Conservation (phyloP, 2,113 vertebrate species). For the Toxotes jaculatrix region DNA sequence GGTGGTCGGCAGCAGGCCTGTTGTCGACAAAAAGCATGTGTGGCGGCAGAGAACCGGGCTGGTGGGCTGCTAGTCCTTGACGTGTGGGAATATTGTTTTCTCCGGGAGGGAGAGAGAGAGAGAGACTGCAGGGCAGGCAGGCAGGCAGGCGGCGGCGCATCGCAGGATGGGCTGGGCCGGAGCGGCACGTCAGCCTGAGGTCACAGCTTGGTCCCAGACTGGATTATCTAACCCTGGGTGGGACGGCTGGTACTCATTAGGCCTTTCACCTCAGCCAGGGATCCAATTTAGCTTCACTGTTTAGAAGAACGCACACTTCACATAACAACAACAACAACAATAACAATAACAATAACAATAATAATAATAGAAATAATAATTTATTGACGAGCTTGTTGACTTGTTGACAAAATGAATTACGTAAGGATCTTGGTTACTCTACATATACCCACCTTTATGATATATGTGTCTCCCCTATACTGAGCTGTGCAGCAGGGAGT, state of each 20-base stretch:
- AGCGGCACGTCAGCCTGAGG: conserved; percentile 69
- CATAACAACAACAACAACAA: background rate
- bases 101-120: conserved; percentile 4
- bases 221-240: conserved; percentile 60
- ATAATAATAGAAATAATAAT: background rate
- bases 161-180: conserved; percentile 59
- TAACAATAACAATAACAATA: background rate
- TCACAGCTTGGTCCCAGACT: conserved; percentile 55
- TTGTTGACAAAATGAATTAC: too few relatives aligned
- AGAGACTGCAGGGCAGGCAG: conserved; percentile 40
- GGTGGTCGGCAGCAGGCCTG: background rate
- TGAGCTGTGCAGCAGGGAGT: too few relatives aligned
- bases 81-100: conserved; percentile 22
- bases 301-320: background rate
- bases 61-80: conserved; percentile 3
- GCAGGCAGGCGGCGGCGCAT: conserved; percentile 34
- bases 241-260: conserved; percentile 20
- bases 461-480: too few relatives aligned
- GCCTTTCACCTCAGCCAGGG: background rate
- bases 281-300: background rate
- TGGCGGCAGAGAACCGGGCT: background rate
- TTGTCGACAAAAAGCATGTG: background rate
- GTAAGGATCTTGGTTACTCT: too few relatives aligned
- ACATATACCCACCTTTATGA: too few relatives aligned
- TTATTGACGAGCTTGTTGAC: too few relatives aligned